phyloP scores from a whole-genome alignment of 2,797 vertebrate genomes.

The Enteromius thamalakanensis region DNA sequence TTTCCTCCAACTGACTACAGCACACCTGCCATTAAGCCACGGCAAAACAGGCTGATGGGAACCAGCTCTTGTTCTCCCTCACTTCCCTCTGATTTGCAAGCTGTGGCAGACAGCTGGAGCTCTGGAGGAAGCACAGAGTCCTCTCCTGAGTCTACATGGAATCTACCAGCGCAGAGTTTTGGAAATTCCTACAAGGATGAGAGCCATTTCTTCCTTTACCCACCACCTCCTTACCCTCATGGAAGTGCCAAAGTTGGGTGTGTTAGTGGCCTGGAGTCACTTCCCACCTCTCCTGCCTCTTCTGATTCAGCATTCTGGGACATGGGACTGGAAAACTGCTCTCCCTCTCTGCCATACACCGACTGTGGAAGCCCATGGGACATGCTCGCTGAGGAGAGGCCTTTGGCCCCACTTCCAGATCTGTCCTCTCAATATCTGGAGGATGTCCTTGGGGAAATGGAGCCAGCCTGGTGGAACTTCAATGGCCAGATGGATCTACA shows the following conservation, averaged over 20 bases:
- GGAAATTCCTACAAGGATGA: slow-evolving; percentile 37
- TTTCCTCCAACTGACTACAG: slow-evolving; percentile 52
- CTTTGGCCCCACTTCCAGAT: slow-evolving; percentile 58
- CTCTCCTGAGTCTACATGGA: slow-evolving; percentile 56
- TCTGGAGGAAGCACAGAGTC: slow-evolving; percentile 26
- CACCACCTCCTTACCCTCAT: slow-evolving; percentile 55
- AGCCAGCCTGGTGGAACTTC: slow-evolving; percentile 62
- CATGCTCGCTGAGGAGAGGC: slow-evolving; percentile 39
- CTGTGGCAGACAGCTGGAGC: slow-evolving; percentile 46
- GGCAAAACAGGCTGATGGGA: slow-evolving; percentile 54
- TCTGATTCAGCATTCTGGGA: slow-evolving; percentile 67
- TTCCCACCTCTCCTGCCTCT: slow-evolving; percentile 55
- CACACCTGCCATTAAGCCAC: slow-evolving; percentile 56
- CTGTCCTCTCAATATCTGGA: slow-evolving; percentile 60
- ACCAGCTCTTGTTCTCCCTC: slow-evolving; percentile 53
- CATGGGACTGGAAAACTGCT: slow-evolving; percentile 54
- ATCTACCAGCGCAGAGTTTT: slow-evolving; percentile 29
- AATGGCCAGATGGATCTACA: slow-evolving; percentile 58
- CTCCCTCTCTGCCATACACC: slow-evolving; percentile 33
- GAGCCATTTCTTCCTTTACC: slow-evolving; percentile 51
- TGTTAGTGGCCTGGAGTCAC: slow-evolving; percentile 28
- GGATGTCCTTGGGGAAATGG: slow-evolving; percentile 62
- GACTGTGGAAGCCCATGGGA: slow-evolving; percentile 47
- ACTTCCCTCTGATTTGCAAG: slow-evolving; percentile 37
- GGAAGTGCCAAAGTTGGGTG: slow-evolving; percentile 40